Base-by-base conservation (phyloP, 2,888 invertebrate genomes). In the Harpalus rufipes region DNA sequence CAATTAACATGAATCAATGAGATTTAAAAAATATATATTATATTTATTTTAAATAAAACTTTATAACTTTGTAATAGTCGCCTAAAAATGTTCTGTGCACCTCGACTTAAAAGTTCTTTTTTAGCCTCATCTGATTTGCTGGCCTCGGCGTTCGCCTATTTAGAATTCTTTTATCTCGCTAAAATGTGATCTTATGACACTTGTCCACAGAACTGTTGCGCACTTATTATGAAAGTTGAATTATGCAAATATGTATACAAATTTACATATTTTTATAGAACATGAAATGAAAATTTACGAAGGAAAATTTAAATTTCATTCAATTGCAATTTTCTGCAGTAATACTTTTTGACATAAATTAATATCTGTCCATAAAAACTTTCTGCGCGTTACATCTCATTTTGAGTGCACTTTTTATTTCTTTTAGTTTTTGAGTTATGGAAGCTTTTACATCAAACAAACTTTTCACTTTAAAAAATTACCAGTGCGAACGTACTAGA, bases 391-490 rank as follows among this genome's bases (percentile, higher is more conserved):
- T 51, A 51, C 44, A 51, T 10, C 44, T 51, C 44, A 51, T 51
- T 51, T 51, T 51, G 44, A 51, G 44, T 51, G 44, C 44, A 51
- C 44, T 51, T 51, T 51, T 51, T 51, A 51, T 51, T 51, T 51
- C 44, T 51, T 51, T 51, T 51, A 51, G 44, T 5, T 51, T 51
- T 51, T 51, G 44, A 51, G 44, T 51, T 51, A 51, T 51, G 44
- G 44, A 51, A 51, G 44, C 44, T 51, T 51, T 51, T 51, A 51
- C 44, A 51, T 51, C 44, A 51, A 51, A 51, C 44, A 51, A 51
- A 51, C 44, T 51, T 51, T 51, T 51, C 44, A 51, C 44, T 51
- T 51, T 51, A 51, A 51, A 51, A 51, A 51, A 51, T 51, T 51
- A 51, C 44, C 44, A 12, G 10, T 51, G 44, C 44, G 10, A 12